These are phyloP conservation scores for Euura saliciscinereae DNA, from an alignment of 1,140 invertebrate species.

Conservation along the genomic window DNA sequence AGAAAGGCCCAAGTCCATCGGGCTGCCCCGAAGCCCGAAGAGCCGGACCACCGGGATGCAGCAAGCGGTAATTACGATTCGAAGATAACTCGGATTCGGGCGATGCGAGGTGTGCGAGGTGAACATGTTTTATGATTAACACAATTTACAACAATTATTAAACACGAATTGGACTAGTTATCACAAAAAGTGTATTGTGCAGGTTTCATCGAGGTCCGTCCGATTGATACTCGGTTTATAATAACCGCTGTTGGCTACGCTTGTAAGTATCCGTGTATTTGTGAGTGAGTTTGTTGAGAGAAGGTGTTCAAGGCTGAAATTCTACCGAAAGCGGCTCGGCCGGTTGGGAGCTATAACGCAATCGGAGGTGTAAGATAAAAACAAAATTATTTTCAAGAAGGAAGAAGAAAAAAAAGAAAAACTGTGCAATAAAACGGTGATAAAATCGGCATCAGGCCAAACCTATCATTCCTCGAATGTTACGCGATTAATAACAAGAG, in stretches of 20 bases:
- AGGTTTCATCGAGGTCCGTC: too few relatives aligned
- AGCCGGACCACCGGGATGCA: neutral
- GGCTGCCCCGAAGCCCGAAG: neutral
- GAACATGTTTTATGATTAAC: conserved; percentile 5
- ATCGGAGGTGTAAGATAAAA: conserved; percentile 11
- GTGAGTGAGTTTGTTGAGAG: conserved; percentile 20
- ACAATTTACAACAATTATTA: neutral
- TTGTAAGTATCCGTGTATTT: too few relatives aligned
- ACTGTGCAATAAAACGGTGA: neutral
- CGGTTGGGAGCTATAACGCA: conserved; percentile 21
- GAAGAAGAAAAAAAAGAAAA: neutral
- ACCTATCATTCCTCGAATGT: conserved; percentile 19
- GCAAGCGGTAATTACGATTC: conserved; percentile 2
- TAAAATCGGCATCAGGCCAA: neutral
- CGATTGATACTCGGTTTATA: too few relatives aligned
- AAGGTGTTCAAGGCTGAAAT: conserved; percentile 37
- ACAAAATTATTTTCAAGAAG: neutral
- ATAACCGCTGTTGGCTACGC: too few relatives aligned
- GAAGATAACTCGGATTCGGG: neutral
- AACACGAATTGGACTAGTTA: too few relatives aligned
- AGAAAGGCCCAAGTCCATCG: neutral
- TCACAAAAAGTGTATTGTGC: too few relatives aligned
- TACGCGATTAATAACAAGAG: conserved; percentile 22
- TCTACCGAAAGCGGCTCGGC: conserved; percentile 30
- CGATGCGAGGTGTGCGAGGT: neutral